A percentile compares a stretch with the other conserved stretches of the same genome.
Conservation (phyloP, 1,140 invertebrate species). For the Drosophila obscura region DNA sequence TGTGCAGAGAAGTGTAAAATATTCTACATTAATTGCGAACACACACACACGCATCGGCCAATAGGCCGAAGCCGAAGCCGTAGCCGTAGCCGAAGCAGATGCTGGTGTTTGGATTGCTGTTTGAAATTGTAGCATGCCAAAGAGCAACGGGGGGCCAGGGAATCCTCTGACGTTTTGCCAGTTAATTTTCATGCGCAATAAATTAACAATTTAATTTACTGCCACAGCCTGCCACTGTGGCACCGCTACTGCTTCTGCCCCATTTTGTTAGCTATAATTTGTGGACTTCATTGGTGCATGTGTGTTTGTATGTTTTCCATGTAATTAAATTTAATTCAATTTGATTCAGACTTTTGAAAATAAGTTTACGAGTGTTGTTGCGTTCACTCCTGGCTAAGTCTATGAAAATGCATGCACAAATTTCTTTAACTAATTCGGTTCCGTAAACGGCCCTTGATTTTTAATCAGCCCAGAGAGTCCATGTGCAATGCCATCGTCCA, state of each 20-base stretch:
- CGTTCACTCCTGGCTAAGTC: too few species aligned
- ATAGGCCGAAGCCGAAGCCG: constrained; percentile 21
- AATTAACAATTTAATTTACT: constrained; percentile 82
- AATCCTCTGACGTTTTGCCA: constrained; percentile 48
- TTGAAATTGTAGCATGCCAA: constrained; percentile 20
- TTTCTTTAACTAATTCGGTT: too few species aligned
- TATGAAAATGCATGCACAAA: too few species aligned
- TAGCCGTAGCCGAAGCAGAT: constrained; percentile 19
- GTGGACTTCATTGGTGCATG: constrained; percentile 19
- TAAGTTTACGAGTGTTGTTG: too few species aligned
- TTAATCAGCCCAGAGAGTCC: too few species aligned
- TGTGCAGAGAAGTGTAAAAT: constrained; percentile 69
- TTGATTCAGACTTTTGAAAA: constrained; percentile 41
- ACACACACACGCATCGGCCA: constrained; percentile 28
- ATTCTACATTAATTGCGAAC: constrained; percentile 71
- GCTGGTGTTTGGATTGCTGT: constrained; percentile 6
- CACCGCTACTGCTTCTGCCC: constrained; percentile 1
- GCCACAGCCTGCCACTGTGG: constrained; percentile 24
- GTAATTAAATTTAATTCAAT: constrained; percentile 71
- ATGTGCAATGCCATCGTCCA: background rate
- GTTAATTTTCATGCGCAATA: constrained; percentile 78
- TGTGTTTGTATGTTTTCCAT: constrained; percentile 40
- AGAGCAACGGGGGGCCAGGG: too few species aligned
- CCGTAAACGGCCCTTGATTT: too few species aligned
- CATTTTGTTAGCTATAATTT: constrained; percentile 33